Conservation (phyloP, 2,797 vertebrate genomes). For the Rhinogobio ventralis region DNA sequence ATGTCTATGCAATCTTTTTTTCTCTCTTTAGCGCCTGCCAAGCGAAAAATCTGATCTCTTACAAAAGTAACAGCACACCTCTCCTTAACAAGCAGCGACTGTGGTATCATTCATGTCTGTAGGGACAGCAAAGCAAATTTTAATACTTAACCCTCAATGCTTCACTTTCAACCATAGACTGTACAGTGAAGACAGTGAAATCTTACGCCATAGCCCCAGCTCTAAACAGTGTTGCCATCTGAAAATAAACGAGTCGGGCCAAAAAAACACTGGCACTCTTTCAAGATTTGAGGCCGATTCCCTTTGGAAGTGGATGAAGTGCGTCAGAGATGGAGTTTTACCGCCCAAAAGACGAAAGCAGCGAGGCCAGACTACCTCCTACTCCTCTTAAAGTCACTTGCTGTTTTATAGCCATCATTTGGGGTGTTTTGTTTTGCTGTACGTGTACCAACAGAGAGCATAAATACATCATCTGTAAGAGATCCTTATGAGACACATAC, state of each 20-base stretch:
- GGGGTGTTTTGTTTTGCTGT: conserved; percentile 4
- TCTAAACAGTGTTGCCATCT: conserved; percentile 52
- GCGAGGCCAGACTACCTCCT: conserved; percentile 44
- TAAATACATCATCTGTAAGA: conserved; percentile 17
- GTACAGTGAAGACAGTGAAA: not conserved
- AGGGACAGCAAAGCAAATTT: not conserved
- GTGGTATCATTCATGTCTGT: not conserved
- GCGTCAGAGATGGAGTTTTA: conserved; percentile 64
- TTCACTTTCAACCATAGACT: conserved; percentile 24
- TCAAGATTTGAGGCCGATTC: conserved; percentile 59
- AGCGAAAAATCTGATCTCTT: not conserved
- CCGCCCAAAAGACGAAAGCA: conserved; percentile 46
- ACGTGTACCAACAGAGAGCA: conserved; percentile 20
- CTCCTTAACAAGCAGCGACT: not conserved
- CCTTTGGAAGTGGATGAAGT: conserved; percentile 54
- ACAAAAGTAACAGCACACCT: not conserved
- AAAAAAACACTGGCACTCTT: conserved; percentile 60
- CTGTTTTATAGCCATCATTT: not conserved
- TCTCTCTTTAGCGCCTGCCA: not conserved
- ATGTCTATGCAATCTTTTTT: not conserved
- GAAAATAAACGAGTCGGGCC: conserved; percentile 58
- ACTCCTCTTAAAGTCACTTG: not conserved
- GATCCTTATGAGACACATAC: not conserved
- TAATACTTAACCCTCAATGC: conserved; percentile 11
- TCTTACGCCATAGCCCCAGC: not conserved